A percentile compares a stretch with the other conserved stretches of the same genome.
These are phyloP conservation scores for Tokudaia tokunoshimensis DNA, from an alignment of 2,797 vertebrate species.

Conservation along the genomic window DNA sequence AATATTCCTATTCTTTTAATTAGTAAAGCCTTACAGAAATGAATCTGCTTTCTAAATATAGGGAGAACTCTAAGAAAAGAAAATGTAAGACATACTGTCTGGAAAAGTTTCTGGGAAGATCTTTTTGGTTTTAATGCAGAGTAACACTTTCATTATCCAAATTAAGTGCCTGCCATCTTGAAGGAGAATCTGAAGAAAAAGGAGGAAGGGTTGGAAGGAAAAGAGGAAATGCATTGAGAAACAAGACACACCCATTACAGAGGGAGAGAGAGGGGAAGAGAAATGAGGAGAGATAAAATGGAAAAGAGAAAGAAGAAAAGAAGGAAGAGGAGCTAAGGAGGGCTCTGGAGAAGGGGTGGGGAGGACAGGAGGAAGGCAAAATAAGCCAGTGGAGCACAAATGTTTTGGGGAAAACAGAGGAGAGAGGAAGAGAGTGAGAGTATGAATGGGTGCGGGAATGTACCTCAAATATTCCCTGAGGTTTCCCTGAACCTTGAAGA, in stretches of 20 bases:
- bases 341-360: rapidly evolving
- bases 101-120: background rate
- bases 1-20: conserved; percentile 31
- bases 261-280: background rate
- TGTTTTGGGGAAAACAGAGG: background rate
- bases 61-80: background rate
- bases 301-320: background rate
- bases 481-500: background rate
- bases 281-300: rapidly evolving
- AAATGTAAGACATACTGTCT: background rate
- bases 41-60: conserved; percentile 14
- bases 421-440: background rate
- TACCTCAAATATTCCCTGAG: background rate
- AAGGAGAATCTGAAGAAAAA: background rate
- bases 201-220: rapidly evolving
- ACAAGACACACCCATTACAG: rapidly evolving
- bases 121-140: background rate
- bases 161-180: background rate
- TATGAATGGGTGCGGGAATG: background rate
- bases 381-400: background rate
- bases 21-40: conserved; percentile 6
- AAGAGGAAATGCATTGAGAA: background rate
- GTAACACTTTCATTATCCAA: background rate
- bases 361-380: rapidly evolving
- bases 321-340: too few species aligned